Conservation (phyloP, 2,888 invertebrate genomes). For the Matsumyia berberina region DNA sequence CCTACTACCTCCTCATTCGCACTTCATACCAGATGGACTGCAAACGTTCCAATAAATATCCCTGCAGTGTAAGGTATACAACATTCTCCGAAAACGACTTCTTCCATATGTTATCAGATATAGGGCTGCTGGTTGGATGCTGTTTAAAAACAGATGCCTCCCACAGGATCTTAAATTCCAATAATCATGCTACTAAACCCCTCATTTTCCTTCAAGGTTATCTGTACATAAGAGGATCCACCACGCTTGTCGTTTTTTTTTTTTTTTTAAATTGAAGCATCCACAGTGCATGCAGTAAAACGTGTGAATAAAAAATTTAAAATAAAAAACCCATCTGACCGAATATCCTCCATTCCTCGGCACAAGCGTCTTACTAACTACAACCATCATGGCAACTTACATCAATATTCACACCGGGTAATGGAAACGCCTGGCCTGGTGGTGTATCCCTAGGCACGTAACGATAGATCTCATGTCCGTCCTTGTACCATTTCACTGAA, state of each 20-base stretch:
- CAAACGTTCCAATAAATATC: not conserved
- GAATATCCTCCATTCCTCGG: conserved; percentile 9
- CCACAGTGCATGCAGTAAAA: conserved; percentile 30
- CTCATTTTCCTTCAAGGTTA: conserved; percentile 6
- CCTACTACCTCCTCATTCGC: too few relatives aligned
- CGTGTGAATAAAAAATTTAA: conserved; percentile 46
- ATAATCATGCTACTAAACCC: conserved; percentile 29
- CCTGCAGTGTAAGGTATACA: not conserved
- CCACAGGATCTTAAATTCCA: conserved; percentile 16
- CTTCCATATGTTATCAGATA: too few relatives aligned
- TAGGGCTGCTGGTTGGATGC: too few relatives aligned
- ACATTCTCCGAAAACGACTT: not conserved
- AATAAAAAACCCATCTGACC: conserved; percentile 29
- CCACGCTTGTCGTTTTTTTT: not conserved
- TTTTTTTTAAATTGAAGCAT: not conserved
- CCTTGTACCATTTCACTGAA: conserved; percentile 97
- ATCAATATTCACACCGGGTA: conserved; percentile 93
- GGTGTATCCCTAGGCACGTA: conserved; percentile 93
- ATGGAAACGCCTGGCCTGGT: conserved; percentile 90
- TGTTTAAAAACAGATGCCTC: not conserved
- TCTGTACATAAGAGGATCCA: not conserved
- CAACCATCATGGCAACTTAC: conserved; percentile 86
- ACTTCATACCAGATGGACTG: too few relatives aligned
- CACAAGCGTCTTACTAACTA: conserved; percentile 33
- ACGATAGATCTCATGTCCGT: conserved; percentile 94